phyloP scores from a whole-genome alignment of 2,797 vertebrate species.

The Netta rufina region DNA sequence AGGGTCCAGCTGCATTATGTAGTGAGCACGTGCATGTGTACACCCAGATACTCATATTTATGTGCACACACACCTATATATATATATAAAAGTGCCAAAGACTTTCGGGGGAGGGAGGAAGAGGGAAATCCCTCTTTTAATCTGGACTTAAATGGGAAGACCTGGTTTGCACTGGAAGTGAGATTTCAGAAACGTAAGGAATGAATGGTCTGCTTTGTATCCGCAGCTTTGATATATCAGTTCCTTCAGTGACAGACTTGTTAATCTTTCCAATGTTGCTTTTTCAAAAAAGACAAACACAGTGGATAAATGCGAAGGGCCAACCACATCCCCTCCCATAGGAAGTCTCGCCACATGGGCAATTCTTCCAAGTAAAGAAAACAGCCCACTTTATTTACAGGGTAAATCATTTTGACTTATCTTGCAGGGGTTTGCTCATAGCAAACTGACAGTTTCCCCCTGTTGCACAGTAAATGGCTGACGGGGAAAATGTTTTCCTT shows the following conservation, averaged over 20 bases:
- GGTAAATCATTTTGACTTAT: slow-evolving; percentile 80
- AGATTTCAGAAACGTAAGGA: slow-evolving; percentile 64
- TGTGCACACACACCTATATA: accelerated
- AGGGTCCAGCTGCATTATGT: background rate
- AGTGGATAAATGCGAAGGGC: slow-evolving; percentile 74
- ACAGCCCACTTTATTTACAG: slow-evolving; percentile 78
- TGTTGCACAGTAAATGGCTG: slow-evolving; percentile 77
- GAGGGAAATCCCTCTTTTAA: slow-evolving; percentile 69
- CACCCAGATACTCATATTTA: background rate
- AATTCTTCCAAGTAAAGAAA: slow-evolving; percentile 79
- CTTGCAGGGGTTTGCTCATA: slow-evolving; percentile 72
- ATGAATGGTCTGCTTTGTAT: slow-evolving; percentile 78
- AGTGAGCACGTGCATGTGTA: background rate
- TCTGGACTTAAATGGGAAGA: slow-evolving; percentile 60
- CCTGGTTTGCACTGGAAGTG: slow-evolving; percentile 57
- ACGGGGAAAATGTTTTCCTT: slow-evolving; percentile 79
- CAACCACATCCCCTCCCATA: slow-evolving; percentile 77
- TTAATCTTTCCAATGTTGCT: slow-evolving; percentile 78
- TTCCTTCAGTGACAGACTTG: slow-evolving; percentile 77
- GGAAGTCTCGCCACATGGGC: slow-evolving; percentile 78
- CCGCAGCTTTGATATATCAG: slow-evolving; percentile 76
- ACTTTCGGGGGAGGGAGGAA: background rate
- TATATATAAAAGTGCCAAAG: background rate
- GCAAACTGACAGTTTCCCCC: slow-evolving; percentile 76
- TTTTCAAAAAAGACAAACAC: slow-evolving; percentile 78